Base-by-base conservation (phyloP, 2,113 vertebrate species). In the Sprattus sprattus region DNA sequence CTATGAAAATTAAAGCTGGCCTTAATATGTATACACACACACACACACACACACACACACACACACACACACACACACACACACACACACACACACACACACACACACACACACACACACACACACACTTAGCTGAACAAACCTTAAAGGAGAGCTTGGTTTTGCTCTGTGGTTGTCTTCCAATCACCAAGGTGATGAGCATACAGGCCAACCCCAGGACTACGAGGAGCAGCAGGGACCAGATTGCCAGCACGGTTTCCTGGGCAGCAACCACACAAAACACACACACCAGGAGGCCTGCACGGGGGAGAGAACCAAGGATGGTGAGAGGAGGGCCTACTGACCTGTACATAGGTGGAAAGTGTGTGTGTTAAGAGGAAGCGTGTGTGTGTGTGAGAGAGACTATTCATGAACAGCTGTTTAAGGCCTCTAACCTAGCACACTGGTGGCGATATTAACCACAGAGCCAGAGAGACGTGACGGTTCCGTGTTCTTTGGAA, bases 61-160 rank as follows among this genome's bases (percentile, higher is more conserved):
- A 39, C 39, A 39, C 39, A 39, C 39, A 39, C 39, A 39, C 39
- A 39, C 39, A 39, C 39, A 39, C 39, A 39, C 39, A 39, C 39
- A 39, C 39, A 39, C 39, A 39, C 39, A 39, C 39, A 39, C 39
- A 39, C 39, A 39, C 39, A 39, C 39, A 39, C 39, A 39, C 39
- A 39, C 39, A 39, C 39, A 39, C 39, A 39, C 39, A 6, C 28
- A 45, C 47, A 15, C 15, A 32, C 7, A 86, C 39, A 39, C 1
- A 1, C 39, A 39, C 39, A 39, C 39, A 39, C 39, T 39, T 39
- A 39, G 39, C 39, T 39, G 39, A 39, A 39, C 87, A 93, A 89
- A 98, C 98, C 96, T 98, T 99, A 90, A 99, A 99, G 0, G 97
- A 96, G 0, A 99, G 96, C 88, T 97, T 97, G 83, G 96, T 94